These are phyloP conservation scores for Megamerina dolium DNA, from an alignment of 2,888 invertebrate species.

Conservation along the genomic window DNA sequence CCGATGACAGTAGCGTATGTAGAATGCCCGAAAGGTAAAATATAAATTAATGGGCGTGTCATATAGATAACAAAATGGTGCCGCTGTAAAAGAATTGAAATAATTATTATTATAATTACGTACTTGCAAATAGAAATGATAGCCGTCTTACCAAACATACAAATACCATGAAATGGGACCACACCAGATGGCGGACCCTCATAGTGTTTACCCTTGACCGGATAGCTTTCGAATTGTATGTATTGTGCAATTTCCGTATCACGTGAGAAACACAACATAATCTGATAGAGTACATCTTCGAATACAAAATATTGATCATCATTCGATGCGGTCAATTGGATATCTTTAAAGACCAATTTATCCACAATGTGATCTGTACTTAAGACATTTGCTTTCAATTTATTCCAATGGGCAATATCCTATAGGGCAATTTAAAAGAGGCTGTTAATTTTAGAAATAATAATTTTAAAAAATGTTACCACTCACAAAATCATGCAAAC, in stretches of 20 bases:
- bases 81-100: conserved; percentile 58
- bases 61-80: conserved; percentile 90
- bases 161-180: conserved; percentile 94
- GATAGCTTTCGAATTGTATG: conserved; percentile 54
- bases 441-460: neutral
- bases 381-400: conserved; percentile 73
- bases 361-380: conserved; percentile 90
- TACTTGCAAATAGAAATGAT: neutral
- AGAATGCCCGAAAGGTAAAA: conserved; percentile 85
- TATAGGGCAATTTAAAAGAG: conserved; percentile 37
- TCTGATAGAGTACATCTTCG: conserved; percentile 91
- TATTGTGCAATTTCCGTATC: conserved; percentile 74
- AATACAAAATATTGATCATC: conserved; percentile 98
- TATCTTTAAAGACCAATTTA: conserved; percentile 91
- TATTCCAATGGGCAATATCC: conserved; percentile 71
- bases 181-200: conserved; percentile 81
- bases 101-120: neutral
- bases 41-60: conserved; percentile 83
- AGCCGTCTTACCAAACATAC: conserved; percentile 79
- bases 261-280: conserved; percentile 86
- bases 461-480: neutral
- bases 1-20: conserved; percentile 85
- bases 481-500: conserved; percentile 48
- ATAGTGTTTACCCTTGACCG: conserved; percentile 44
- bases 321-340: conserved; percentile 91